These are phyloP conservation scores for Pseudotriccus pelzelni DNA, from an alignment of 2,797 vertebrate species.

Conservation along the genomic window DNA sequence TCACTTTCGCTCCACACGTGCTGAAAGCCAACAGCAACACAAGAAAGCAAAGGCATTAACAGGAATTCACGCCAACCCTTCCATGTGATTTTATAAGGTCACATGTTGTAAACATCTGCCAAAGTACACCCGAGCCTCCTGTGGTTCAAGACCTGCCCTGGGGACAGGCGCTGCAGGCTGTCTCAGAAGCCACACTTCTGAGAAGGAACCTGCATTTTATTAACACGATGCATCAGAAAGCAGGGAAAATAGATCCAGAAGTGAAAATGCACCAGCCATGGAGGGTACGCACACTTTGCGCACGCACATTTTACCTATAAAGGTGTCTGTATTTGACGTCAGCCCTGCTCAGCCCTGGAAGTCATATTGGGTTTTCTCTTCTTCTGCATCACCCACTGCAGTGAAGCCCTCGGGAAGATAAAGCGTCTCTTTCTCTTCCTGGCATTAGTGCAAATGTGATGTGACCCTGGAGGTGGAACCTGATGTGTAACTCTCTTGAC, in stretches of 20 bases:
- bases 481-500: neutral
- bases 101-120: neutral
- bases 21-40: conserved; percentile 70
- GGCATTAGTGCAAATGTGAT: neutral
- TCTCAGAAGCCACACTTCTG: neutral
- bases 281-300: accelerated
- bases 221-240: neutral
- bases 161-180: neutral
- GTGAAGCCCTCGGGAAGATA: neutral
- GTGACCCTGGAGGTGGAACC: neutral
- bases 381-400: neutral
- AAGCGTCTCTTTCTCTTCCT: neutral
- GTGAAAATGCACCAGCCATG: neutral
- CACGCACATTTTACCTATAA: accelerated
- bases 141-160: neutral
- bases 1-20: conserved; percentile 99
- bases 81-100: neutral
- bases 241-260: neutral
- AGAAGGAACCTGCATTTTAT: neutral
- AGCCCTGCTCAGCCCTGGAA: neutral
- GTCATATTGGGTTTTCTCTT: neutral
- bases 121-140: neutral
- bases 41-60: conserved; percentile 35
- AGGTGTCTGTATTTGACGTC: neutral
- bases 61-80: neutral